These are phyloP conservation scores for Cheiracanthium punctorium DNA, from an alignment of 2,888 invertebrate species.

Conservation along the genomic window DNA sequence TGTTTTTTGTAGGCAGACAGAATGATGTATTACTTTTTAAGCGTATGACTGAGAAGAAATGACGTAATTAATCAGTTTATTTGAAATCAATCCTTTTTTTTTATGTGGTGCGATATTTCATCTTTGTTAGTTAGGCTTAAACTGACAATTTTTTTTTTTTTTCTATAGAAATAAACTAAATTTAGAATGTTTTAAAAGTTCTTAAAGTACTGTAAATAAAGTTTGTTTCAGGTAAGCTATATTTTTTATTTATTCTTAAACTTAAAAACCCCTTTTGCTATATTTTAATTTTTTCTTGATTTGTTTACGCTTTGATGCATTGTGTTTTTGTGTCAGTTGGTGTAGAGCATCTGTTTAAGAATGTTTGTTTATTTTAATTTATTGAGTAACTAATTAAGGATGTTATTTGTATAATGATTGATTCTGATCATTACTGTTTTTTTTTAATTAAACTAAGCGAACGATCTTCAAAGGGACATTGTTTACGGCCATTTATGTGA, in stretches of 20 bases:
- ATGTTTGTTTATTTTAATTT: no score
- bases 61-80: constrained; percentile 25
- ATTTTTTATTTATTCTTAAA: no score
- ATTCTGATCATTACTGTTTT: no score
- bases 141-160: background rate
- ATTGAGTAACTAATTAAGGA: no score
- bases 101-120: constrained; percentile 38
- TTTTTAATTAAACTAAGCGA: no score
- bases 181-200: background rate
- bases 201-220: background rate
- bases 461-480: no score
- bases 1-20: constrained; percentile 16
- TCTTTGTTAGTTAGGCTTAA: constrained; percentile 56
- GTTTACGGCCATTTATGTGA: no score
- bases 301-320: background rate
- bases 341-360: no score
- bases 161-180: background rate
- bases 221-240: background rate
- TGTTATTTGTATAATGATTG: no score
- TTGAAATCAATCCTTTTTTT: constrained; percentile 5
- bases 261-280: background rate
- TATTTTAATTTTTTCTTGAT: background rate
- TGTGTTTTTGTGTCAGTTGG: background rate
- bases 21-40: constrained; percentile 11
- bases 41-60: constrained; percentile 12